Evolutionary conservation across 1,140 invertebrate species (phyloP), one percentile per base, ranked within the genome.

Genomic region (Aleiodes sp.): DNA sequence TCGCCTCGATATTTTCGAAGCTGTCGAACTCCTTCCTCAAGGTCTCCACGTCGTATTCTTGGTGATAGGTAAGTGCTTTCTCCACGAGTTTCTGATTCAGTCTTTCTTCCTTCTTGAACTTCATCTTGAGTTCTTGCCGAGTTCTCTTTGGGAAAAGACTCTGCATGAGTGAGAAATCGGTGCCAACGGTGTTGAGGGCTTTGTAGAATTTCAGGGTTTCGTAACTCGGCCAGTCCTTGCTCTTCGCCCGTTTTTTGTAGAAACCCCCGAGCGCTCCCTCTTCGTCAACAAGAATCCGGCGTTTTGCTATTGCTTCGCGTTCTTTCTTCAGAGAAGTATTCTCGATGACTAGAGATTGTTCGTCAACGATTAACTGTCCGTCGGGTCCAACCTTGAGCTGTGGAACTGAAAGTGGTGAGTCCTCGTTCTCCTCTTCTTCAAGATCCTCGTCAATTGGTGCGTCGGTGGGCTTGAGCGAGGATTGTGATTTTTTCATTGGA

Each of bases 91-190:
- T 57, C 39, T 81, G 75, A 79, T 91, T 90, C 1, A 82, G 77
- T 76, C 82, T 88, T 70, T 92, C 91, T 80, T 92, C 91, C 67
- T 88, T 88, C 74, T 91, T 92, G 76, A 89, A 92, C 76, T 92
- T 96, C 9, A 93, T 84, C 82, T 97, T 97, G 0, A 98, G 83
- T 78, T 97, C 94, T 41, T 90, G 83, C 3, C 96, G 85, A 1
- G 89, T 91, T 64, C 95, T 87, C 56, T 90, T 89, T 0, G 92
- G 92, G 83, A 97, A 96, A n/a, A 96, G 84, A 59, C 89, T 88
- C 63, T 90, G 87, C 94, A 98, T 97, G 12, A 97, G 79, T 0
- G 93, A 91, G 82, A 98, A 97, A 86, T 97, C 95, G 0, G 95
- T 96, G 0, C 96, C 96, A 62, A 96, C 88, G 9, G 90, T 92